These are phyloP conservation scores for Parapristionchus giblindavisi DNA, from an alignment of 2,888 invertebrate genomes.

Conservation along the genomic window DNA sequence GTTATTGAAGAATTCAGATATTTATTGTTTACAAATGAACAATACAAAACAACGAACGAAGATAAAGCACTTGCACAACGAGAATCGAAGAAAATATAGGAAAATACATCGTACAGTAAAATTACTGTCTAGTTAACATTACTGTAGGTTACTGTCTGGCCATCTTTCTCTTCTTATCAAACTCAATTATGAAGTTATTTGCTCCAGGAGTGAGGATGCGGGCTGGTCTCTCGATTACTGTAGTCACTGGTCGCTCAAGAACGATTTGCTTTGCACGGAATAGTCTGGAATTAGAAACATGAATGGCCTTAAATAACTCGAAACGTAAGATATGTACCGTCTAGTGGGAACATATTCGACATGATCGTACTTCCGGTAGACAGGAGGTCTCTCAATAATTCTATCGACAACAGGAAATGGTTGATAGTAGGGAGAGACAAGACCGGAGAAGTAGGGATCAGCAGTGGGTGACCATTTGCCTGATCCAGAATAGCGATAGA, in stretches of 20 bases:
- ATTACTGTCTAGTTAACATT: background rate
- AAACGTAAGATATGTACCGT: background rate
- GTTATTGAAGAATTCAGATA: too few relatives aligned
- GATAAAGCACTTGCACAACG: too few relatives aligned
- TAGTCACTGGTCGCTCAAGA: conserved; percentile 23
- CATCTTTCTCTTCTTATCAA: conserved; percentile 28
- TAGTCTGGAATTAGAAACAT: background rate
- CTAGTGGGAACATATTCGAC: conserved; percentile 19
- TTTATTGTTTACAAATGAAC: too few relatives aligned
- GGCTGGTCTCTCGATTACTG: conserved; percentile 30
- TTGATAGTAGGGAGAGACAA: background rate
- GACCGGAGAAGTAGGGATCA: conserved; percentile 31
- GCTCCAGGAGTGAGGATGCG: background rate
- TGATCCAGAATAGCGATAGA: conserved; percentile 15
- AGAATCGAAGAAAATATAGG: too few relatives aligned
- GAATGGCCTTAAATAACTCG: background rate
- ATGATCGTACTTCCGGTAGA: background rate
- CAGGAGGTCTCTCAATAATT: background rate
- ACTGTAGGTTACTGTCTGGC: conserved; percentile 4
- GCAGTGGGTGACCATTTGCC: conserved; percentile 7
- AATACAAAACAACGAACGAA: too few relatives aligned
- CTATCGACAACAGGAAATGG: conserved; percentile 2
- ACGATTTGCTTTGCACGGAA: conserved; percentile 18
- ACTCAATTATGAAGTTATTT: background rate
- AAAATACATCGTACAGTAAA: background rate